phyloP scores from a whole-genome alignment of 2,113 vertebrate genomes.

The Saccopteryx bilineata region DNA sequence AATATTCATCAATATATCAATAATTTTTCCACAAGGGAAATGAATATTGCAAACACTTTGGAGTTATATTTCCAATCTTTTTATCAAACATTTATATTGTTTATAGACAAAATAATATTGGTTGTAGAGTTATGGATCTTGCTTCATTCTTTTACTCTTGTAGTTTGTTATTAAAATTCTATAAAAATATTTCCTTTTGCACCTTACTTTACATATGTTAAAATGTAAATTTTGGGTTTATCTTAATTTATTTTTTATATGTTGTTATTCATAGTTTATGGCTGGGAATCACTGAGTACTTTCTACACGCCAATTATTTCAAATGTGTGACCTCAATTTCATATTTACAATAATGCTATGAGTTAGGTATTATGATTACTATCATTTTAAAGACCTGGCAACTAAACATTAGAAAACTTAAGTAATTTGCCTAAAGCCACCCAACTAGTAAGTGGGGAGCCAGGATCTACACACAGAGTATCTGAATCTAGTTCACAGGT shows the following conservation, averaged over 20 bases:
- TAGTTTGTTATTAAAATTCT: background rate
- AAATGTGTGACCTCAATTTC: background rate
- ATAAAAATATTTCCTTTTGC: background rate
- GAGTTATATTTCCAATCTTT: conserved; percentile 6
- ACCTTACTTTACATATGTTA: background rate
- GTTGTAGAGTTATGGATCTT: background rate
- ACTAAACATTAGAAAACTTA: background rate
- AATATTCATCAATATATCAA: background rate
- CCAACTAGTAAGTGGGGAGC: background rate
- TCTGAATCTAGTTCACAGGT: background rate
- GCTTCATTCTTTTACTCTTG: background rate
- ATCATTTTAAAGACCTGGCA: background rate
- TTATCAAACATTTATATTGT: background rate
- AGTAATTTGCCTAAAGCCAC: background rate
- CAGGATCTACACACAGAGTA: background rate
- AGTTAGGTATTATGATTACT: background rate
- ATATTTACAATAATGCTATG: background rate
- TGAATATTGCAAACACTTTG: background rate
- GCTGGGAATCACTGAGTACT: background rate
- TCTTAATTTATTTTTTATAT: background rate
- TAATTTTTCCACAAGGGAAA: background rate
- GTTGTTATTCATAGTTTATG: background rate
- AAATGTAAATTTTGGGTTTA: background rate
- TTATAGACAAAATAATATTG: conserved; percentile 20
- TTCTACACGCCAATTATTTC: background rate